Evolutionary conservation across 2,888 invertebrate genomes (phyloP), one percentile per base, ranked within the genome.

Genomic region (Synanthedon myopaeformis): DNA sequence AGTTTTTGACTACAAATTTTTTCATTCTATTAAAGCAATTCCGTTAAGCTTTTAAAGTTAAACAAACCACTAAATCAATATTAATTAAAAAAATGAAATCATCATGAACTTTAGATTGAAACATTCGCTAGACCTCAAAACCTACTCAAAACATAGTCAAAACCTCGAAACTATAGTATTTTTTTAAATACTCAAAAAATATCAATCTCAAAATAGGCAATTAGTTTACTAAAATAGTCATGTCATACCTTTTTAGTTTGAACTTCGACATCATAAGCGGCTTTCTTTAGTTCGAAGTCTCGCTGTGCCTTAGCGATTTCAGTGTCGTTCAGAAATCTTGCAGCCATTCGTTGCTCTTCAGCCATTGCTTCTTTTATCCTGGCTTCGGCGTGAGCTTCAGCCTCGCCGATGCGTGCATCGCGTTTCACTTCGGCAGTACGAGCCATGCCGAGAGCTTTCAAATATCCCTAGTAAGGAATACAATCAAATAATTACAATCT

Each of bases 281-380:
- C 98, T 78, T 99, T 98, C 77, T 99, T 98, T 59, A 98, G 85
- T 82, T 98, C 97, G 76, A 97, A 99, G 81, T 99, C 98, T 59
- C 98, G 89, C 74, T 97, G 95, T 0, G 98, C 96, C 79, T 98
- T 97, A 1, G 98, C 97, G 56, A 99, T 98, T 80, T 98, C 98
- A 0, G 97, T 97, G 74, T 99, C 98, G 83, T 99, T 99, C 14
- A 95, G 85, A 77, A 96, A 96, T 58, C 96, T 92, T 0, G 97
- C 91, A 0, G 97, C 97, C 97, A 98, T 96, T 52, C 97, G 90
- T 76, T 97, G 96, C 78, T 98, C 97, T 76, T 98, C 98, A 0
- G 98, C 98, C 72, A 97, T 93, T 0, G 98, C 98, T 82, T 98
- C 97, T 72, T 96, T 95, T 65, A 97, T 96, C 68, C 92, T 92